phyloP scores from a whole-genome alignment of 2,888 invertebrate genomes.

The Argyra leucocephala region DNA sequence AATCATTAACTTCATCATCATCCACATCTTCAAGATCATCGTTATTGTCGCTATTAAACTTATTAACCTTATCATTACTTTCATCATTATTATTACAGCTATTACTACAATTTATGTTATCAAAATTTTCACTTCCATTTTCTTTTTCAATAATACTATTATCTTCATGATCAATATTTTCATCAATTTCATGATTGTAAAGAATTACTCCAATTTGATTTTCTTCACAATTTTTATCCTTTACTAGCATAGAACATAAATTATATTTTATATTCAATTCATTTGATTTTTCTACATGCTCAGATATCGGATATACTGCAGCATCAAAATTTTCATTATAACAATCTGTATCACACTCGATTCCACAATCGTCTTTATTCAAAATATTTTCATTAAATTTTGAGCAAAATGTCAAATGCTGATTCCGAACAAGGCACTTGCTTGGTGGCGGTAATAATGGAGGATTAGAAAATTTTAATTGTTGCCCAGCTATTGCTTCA shows the following conservation, averaged over 20 bases:
- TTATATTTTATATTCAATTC: neutral
- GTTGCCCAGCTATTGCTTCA: conserved; percentile 59
- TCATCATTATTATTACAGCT: conserved; percentile 7
- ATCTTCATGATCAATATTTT: conserved; percentile 19
- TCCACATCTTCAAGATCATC: conserved; percentile 48
- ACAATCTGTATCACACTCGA: conserved; percentile 22
- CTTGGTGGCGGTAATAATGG: conserved; percentile 60
- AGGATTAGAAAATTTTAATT: conserved; percentile 55
- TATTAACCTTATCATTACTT: neutral
- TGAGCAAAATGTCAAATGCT: conserved; percentile 59
- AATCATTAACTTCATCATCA: neutral
- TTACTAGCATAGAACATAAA: neutral
- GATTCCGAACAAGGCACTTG: conserved; percentile 58
- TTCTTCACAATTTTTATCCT: neutral
- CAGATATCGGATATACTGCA: conserved; percentile 69
- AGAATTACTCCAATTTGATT: conserved; percentile 25
- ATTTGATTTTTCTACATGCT: conserved; percentile 64
- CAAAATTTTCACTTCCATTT: too few species aligned
- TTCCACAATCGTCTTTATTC: conserved; percentile 32
- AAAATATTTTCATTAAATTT: conserved; percentile 38
- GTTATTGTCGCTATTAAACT: conserved; percentile 44
- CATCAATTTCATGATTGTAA: conserved; percentile 19
- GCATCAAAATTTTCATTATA: conserved; percentile 33
- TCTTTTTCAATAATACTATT: conserved; percentile 7
- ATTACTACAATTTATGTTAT: neutral